A percentile compares a stretch with the other conserved stretches of the same genome.
Conservation (phyloP, 2,113 vertebrate genomes). For the Indicator maculatus region DNA sequence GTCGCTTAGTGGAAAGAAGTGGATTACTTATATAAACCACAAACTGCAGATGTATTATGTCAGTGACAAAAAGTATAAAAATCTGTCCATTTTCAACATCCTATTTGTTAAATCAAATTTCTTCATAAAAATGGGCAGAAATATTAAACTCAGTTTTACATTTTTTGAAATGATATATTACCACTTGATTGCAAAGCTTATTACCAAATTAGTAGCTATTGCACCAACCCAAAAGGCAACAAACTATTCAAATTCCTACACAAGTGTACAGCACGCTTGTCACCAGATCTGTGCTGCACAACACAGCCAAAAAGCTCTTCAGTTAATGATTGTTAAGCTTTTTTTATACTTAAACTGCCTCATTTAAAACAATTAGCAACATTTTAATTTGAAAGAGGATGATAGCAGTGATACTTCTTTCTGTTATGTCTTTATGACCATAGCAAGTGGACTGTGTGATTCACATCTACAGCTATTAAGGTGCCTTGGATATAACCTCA, state of each 20-base stretch:
- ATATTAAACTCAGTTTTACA: not conserved
- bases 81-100: not conserved
- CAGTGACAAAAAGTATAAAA: not conserved
- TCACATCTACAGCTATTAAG: slow-evolving; percentile 16
- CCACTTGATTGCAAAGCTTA: not conserved
- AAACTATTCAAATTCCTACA: not conserved
- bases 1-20: not conserved
- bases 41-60: not conserved
- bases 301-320: not conserved
- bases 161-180: not conserved
- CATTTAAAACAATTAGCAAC: not conserved
- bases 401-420: not conserved
- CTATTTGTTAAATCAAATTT: not conserved
- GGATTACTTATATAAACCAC: not conserved
- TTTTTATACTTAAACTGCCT: not conserved
- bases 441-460: not conserved
- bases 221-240: not conserved
- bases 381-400: slow-evolving; percentile 25
- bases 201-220: not conserved
- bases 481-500: slow-evolving; percentile 11
- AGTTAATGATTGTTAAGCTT: not conserved
- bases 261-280: not conserved
- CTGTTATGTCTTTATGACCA: slow-evolving; percentile 27
- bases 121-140: not conserved
- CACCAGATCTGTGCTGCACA: not conserved